Evolutionary conservation across 2,113 vertebrate genomes (phyloP).

Genomic region (Paratilapia polleni): DNA sequence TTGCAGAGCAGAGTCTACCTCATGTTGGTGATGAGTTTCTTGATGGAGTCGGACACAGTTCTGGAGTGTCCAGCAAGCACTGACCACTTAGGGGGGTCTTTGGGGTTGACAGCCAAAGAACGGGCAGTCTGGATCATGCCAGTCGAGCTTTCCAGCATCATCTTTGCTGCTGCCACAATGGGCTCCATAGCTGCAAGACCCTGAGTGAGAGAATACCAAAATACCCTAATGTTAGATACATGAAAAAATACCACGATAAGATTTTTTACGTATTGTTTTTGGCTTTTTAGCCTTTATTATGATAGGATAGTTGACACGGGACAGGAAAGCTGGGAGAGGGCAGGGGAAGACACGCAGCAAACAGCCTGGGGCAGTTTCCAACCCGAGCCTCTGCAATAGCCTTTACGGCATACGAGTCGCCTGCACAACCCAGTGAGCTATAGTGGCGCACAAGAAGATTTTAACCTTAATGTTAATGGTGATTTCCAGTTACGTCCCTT

Average conservation of each 20-base stretch:
- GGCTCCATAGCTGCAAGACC: conserved; percentile 94
- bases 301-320: no score
- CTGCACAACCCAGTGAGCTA: no score
- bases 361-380: no score
- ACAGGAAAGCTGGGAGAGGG: no score
- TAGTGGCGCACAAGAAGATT: no score
- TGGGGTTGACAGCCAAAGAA: conserved; percentile 94
- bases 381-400: no score
- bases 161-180: conserved; percentile 89
- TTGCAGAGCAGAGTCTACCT: conserved; percentile 78
- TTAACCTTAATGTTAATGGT: no score
- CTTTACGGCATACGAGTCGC: no score
- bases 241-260: not conserved
- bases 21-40: conserved; percentile 98
- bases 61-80: conserved; percentile 94
- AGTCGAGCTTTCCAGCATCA: conserved; percentile 94
- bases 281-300: no score
- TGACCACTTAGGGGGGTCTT: conserved; percentile 95
- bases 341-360: no score
- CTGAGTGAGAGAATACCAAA: conserved; percentile 65
- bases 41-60: conserved; percentile 97
- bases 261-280: no score
- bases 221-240: not conserved
- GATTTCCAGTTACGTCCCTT: no score
- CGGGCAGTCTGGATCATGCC: conserved; percentile 95